Percentiles rank a stretch among this genome's conserved stretches.
phyloP scores from a whole-genome alignment of 2,113 vertebrate genomes.

The Oncorhynchus masou region DNA sequence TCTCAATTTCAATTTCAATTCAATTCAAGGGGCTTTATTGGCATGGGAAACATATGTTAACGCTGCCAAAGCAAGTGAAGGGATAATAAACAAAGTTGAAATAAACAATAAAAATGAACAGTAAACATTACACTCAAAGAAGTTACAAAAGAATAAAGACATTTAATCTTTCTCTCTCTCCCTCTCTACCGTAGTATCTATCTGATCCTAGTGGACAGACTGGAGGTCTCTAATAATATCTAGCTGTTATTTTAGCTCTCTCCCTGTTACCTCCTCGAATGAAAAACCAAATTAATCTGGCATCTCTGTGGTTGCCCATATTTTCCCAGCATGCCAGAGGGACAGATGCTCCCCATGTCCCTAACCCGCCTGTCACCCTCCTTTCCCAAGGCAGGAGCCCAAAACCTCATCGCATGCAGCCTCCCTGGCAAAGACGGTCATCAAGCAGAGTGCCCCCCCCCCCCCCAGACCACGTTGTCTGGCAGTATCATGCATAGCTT shows the following conservation, averaged over 20 bases:
- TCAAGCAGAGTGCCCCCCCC: constrained; percentile 25
- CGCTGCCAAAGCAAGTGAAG: too few species aligned
- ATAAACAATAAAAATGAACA: too few species aligned
- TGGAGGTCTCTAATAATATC: constrained; percentile 58
- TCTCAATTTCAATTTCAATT: neutral
- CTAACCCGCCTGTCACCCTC: neutral
- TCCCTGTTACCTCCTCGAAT: constrained; percentile 50
- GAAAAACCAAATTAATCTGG: constrained; percentile 56
- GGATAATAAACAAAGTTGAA: too few species aligned
- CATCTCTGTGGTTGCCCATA: constrained; percentile 46
- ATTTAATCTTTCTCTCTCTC: neutral
- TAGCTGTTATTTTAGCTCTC: constrained; percentile 48
- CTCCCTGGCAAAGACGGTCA: constrained; percentile 18
- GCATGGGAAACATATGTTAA: too few species aligned
- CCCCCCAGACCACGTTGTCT: constrained; percentile 45
- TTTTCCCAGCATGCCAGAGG: constrained; percentile 42
- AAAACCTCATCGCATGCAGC: neutral
- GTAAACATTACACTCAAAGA: too few species aligned
- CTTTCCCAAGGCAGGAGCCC: neutral
- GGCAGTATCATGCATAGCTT: constrained; percentile 43
- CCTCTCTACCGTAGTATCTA: constrained; percentile 18
- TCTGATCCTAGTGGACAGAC: constrained; percentile 39
- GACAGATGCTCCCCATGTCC: constrained; percentile 30
- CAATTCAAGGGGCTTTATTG: too few species aligned
- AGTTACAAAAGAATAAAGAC: too few species aligned